Evolutionary conservation across 2,797 vertebrate genomes (phyloP).

Genomic region (Tiaroga cobitis): DNA sequence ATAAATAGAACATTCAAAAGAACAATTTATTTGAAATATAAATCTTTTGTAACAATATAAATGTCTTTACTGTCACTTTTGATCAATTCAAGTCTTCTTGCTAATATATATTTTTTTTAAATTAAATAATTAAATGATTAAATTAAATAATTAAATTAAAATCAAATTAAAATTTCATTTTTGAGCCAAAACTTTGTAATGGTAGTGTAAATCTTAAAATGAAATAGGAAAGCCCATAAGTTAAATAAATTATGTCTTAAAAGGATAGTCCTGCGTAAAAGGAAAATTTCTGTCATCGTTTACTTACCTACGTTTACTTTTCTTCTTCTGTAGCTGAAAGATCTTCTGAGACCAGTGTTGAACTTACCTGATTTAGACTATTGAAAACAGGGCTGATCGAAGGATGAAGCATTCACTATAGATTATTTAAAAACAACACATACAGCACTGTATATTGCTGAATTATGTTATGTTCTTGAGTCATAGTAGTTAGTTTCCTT

Average conservation of each 20-base stretch:
- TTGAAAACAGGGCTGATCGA: neutral
- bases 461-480: neutral
- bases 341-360: neutral
- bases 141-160: too few species aligned
- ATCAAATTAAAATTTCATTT: too few species aligned
- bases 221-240: neutral
- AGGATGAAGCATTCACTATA: neutral
- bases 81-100: too few species aligned
- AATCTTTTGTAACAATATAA: too few species aligned
- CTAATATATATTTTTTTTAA: too few species aligned
- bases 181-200: neutral
- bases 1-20: neutral
- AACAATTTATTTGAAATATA: too few species aligned
- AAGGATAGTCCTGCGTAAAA: neutral
- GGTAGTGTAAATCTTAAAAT: neutral
- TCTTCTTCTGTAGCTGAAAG: neutral
- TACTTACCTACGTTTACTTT: too few species aligned
- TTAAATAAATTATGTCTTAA: neutral
- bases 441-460: neutral
- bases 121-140: too few species aligned
- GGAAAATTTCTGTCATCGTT: neutral
- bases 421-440: neutral
- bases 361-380: neutral
- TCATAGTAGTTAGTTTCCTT: neutral
- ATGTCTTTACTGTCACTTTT: neutral